Evolutionary conservation across 2,113 vertebrate species (phyloP).

Genomic region (Psophia crepitans): DNA sequence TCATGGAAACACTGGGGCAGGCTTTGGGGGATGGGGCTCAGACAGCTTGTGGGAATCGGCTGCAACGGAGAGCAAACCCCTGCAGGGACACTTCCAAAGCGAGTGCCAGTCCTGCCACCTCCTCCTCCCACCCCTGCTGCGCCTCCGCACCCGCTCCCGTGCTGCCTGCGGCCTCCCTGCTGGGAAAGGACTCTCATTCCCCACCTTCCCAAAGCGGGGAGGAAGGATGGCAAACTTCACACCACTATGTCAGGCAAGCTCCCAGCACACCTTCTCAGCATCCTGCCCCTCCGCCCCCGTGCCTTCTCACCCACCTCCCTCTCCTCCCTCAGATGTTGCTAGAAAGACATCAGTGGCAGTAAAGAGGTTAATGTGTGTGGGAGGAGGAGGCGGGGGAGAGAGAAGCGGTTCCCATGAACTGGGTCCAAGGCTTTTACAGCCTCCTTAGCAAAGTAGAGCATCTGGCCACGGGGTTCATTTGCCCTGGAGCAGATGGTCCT

Average conservation of each 20-base stretch:
- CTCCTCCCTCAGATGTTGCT: constrained; percentile 38
- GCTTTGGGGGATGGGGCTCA: neutral
- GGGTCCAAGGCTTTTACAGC: constrained; percentile 48
- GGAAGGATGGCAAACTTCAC: constrained; percentile 61
- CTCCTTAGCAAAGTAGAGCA: constrained; percentile 62
- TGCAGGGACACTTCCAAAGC: constrained; percentile 16
- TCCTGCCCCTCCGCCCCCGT: neutral
- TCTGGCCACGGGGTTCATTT: constrained; percentile 62
- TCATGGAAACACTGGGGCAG: neutral
- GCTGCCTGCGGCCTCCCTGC: neutral
- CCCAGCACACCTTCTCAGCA: constrained; percentile 23
- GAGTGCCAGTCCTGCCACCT: constrained; percentile 36
- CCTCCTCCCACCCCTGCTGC: neutral
- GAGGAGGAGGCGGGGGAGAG: constrained; percentile 44
- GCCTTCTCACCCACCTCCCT: constrained; percentile 34
- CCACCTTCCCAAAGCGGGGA: neutral
- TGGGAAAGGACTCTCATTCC: neutral
- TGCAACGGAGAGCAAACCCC: neutral
- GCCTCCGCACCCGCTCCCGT: neutral
- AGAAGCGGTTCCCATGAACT: constrained; percentile 42
- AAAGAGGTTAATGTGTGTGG: constrained; percentile 50
- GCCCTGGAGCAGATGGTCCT: constrained; percentile 66
- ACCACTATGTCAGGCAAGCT: constrained; percentile 13
- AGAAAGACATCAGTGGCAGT: constrained; percentile 45
- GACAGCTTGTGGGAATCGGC: neutral